Conservation (phyloP, 2,888 invertebrate genomes). For the Oligia latruncula region DNA sequence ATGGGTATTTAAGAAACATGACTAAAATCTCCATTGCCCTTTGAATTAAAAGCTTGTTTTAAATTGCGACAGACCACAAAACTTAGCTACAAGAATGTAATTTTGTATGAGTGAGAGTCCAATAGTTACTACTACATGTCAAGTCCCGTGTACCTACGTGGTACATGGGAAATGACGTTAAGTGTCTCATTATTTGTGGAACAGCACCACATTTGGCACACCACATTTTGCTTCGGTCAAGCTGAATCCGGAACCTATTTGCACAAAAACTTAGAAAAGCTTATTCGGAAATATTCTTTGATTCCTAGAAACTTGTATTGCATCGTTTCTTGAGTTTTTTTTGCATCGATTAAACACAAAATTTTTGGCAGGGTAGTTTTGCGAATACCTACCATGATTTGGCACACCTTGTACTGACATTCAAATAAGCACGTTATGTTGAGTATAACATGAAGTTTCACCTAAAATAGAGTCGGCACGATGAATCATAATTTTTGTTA, state of each 20-base stretch:
- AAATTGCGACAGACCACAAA: background rate
- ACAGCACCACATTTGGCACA: background rate
- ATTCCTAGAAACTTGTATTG: background rate
- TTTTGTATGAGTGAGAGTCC: background rate
- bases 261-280: background rate
- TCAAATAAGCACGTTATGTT: constrained; percentile 22
- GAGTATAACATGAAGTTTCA: constrained; percentile 24
- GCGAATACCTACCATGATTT: background rate
- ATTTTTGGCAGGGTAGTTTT: background rate
- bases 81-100: background rate
- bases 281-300: background rate
- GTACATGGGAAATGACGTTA: background rate
- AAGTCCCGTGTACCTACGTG: too few species aligned
- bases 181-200: background rate
- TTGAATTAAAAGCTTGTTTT: background rate
- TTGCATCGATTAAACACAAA: background rate
- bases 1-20: constrained; percentile 21
- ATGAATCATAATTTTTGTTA: constrained; percentile 40
- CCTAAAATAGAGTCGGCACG: constrained; percentile 29
- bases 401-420: constrained; percentile 25
- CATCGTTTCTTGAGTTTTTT: background rate
- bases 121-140: too few species aligned
- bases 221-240: background rate
- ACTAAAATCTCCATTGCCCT: constrained; percentile 24
- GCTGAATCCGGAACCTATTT: background rate